A percentile compares a stretch with the other conserved stretches of the same genome.
phyloP scores from a whole-genome alignment of 2,797 vertebrate genomes.

The Trematomus bernacchii region DNA sequence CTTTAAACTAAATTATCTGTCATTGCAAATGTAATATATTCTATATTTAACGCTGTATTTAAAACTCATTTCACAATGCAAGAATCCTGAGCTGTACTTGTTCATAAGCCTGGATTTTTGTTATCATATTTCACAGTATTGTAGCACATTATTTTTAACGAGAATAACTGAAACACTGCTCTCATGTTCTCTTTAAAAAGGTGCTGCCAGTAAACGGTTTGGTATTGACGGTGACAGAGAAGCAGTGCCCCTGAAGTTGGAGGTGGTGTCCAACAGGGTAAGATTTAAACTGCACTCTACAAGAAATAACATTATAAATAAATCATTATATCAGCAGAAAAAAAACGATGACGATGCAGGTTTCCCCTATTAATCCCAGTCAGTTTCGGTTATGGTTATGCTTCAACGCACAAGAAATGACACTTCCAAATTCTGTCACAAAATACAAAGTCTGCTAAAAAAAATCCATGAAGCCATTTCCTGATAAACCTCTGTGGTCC shows the following conservation, averaged over 20 bases:
- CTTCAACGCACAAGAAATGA: slow-evolving; percentile 21
- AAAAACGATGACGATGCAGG: not conserved
- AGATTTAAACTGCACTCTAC: slow-evolving; percentile 24
- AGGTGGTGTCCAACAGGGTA: slow-evolving; percentile 94
- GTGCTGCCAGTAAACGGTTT: slow-evolving; percentile 94
- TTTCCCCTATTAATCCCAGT: not conserved
- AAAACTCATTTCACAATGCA: not conserved
- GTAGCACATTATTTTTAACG: not conserved
- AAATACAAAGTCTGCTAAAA: slow-evolving; percentile 28
- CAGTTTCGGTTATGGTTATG: slow-evolving; percentile 12
- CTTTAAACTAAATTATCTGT: not conserved
- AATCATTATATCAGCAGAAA: not conserved
- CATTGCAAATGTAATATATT: not conserved
- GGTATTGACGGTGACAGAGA: slow-evolving; percentile 97
- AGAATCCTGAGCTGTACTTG: not conserved
- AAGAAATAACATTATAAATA: not conserved
- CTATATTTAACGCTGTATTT: not conserved
- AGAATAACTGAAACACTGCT: not conserved
- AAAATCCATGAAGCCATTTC: not conserved
- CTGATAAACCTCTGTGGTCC: not conserved
- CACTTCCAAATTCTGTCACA: not conserved
- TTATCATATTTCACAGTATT: not conserved
- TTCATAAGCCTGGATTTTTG: not conserved
- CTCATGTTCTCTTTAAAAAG: slow-evolving; percentile 71
- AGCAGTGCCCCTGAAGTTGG: slow-evolving; percentile 94